Conservation (phyloP, 2,113 vertebrate genomes). For the Amphiprion ocellaris region DNA sequence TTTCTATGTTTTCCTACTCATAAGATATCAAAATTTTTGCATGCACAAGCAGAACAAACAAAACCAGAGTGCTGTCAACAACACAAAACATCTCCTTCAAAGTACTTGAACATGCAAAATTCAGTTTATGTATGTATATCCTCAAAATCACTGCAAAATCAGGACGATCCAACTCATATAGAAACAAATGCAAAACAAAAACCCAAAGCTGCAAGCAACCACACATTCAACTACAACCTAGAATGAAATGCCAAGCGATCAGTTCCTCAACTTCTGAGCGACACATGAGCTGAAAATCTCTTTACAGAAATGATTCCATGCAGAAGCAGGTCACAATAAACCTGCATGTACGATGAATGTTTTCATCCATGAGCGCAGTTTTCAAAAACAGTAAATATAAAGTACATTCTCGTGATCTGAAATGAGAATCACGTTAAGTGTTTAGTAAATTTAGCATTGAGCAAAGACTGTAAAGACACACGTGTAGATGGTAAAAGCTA, state of each 20-base stretch:
- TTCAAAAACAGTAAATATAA: background rate
- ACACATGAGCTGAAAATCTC: conserved; percentile 78
- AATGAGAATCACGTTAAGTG: conserved; percentile 7
- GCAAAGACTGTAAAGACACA: conserved; percentile 23
- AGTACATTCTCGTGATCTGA: background rate
- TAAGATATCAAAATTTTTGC: no score
- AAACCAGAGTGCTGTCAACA: no score
- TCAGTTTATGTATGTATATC: no score
- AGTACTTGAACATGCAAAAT: no score
- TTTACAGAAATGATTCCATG: conserved; percentile 19
- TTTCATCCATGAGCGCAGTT: background rate
- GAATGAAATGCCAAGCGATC: conserved; percentile 1
- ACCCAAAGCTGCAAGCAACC: no score
- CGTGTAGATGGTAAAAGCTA: conserved; percentile 34
- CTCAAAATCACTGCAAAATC: no score
- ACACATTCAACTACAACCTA: background rate
- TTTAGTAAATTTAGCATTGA: background rate
- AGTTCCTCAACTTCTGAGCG: conserved; percentile 74
- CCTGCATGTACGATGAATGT: background rate
- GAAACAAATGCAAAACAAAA: no score
- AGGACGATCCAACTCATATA: no score
- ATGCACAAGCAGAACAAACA: no score
- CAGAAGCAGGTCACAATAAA: conserved; percentile 17
- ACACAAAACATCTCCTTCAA: no score
- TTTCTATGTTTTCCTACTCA: no score